A percentile compares a stretch with the other conserved stretches of the same genome.
phyloP scores from a whole-genome alignment of 2,888 invertebrate species.

The Limnephilus marmoratus region DNA sequence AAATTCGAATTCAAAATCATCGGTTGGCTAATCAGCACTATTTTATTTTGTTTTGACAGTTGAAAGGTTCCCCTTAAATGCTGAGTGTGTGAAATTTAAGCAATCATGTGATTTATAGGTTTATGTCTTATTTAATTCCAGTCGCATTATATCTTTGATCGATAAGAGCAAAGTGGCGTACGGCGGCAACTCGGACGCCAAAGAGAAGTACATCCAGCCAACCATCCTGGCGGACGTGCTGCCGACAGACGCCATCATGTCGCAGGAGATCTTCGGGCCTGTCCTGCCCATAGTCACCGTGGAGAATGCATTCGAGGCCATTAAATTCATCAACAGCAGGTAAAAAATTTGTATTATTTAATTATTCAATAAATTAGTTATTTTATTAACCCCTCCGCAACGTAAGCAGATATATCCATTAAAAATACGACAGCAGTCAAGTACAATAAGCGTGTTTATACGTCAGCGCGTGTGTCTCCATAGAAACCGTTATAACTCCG shows the following conservation, averaged over 20 bases:
- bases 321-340: conserved; percentile 92
- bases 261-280: conserved; percentile 98
- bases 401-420: no score
- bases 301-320: conserved; percentile 91
- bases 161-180: conserved; percentile 84
- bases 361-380: no score
- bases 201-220: conserved; percentile 89
- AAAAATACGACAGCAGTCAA: no score
- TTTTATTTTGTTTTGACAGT: no score
- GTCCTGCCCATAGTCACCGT: conserved; percentile 93
- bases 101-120: background rate
- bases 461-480: no score
- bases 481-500: no score
- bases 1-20: no score
- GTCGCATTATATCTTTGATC: conserved; percentile 85
- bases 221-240: conserved; percentile 88
- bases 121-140: conserved; percentile 70
- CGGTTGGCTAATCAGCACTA: no score
- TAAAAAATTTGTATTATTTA: conserved; percentile 69
- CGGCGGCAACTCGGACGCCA: conserved; percentile 87
- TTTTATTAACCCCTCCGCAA: no score
- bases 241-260: conserved; percentile 85
- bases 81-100: no score
- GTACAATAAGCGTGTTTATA: no score
- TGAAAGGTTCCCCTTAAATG: no score